Percentiles rank a stretch among this genome's conserved stretches.
phyloP scores from a whole-genome alignment of 2,113 vertebrate genomes.

The Gobius niger region DNA sequence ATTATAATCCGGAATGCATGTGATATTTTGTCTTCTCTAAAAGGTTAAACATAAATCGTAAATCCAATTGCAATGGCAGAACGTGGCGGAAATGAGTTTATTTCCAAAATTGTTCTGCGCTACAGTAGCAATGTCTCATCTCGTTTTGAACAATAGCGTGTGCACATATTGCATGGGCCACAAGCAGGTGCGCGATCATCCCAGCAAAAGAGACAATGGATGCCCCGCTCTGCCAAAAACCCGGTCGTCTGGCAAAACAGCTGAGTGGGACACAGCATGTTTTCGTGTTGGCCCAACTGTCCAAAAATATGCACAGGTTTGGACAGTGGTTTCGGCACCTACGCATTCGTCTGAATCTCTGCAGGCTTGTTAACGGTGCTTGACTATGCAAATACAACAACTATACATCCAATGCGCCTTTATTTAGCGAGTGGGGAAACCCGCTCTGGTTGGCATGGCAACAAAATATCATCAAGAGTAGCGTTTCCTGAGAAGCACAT shows the following conservation, averaged over 20 bases:
- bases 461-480: slow-evolving; percentile 16
- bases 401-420: background rate
- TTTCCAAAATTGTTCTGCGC: background rate
- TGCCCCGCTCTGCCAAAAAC: slow-evolving; percentile 41
- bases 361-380: background rate
- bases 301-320: background rate
- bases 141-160: background rate
- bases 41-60: too few species aligned
- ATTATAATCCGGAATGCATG: too few species aligned
- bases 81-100: background rate
- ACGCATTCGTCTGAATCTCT: background rate
- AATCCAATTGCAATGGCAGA: too few species aligned
- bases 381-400: too few species aligned
- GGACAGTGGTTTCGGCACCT: background rate
- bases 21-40: too few species aligned
- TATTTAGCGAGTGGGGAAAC: slow-evolving; percentile 12
- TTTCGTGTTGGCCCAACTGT: slow-evolving; percentile 50
- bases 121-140: background rate
- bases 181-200: slow-evolving; percentile 70
- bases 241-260: slow-evolving; percentile 71
- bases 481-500: slow-evolving; percentile 28
- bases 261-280: slow-evolving; percentile 67
- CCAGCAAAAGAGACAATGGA: slow-evolving; percentile 70
- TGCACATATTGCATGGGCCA: slow-evolving; percentile 37
- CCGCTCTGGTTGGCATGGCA: slow-evolving; percentile 35